Evolutionary conservation across 2,888 invertebrate species (phyloP).

Genomic region (Clunio marinus): DNA sequence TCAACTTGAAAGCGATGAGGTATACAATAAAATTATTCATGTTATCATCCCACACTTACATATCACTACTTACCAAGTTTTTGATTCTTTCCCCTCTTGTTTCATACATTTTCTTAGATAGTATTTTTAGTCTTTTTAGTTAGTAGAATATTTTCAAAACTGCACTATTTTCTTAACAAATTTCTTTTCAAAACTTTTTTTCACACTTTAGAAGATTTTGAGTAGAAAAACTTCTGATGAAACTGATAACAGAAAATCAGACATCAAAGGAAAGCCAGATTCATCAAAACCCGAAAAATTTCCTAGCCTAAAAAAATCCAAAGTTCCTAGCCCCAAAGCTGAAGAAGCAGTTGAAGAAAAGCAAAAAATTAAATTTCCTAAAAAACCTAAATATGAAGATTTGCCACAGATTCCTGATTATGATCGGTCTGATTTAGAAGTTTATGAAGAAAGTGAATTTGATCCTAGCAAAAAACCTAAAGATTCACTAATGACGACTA

Average conservation of each 20-base stretch:
- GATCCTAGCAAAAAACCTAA: constrained; percentile 54
- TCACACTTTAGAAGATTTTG: constrained; percentile 2
- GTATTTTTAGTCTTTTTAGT: too few relatives aligned
- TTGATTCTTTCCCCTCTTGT: too few relatives aligned
- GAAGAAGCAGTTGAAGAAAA: constrained; percentile 17
- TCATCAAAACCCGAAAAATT: not conserved
- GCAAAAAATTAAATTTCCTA: constrained; percentile 41
- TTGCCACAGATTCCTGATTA: constrained; percentile 62
- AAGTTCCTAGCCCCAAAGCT: not conserved
- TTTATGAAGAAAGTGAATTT: constrained; percentile 1
- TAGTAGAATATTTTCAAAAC: too few relatives aligned
- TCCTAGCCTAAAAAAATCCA: not conserved
- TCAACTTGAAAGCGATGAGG: constrained; percentile 3
- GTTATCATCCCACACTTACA: not conserved
- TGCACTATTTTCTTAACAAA: not conserved
- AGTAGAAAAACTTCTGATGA: constrained; percentile 27
- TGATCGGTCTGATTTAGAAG: constrained; percentile 65
- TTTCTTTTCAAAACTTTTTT: constrained; percentile 2
- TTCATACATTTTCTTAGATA: too few relatives aligned
- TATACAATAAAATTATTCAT: constrained; percentile 20
- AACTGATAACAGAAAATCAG: constrained; percentile 37
- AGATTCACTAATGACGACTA: too few relatives aligned
- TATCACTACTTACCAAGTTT: too few relatives aligned
- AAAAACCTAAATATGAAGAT: constrained; percentile 53
- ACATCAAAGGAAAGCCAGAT: constrained; percentile 18